A percentile compares a stretch with the other conserved stretches of the same genome.
Evolutionary conservation across 1,140 invertebrate species (phyloP).

Genomic region (Trinorchestia longiramus): DNA sequence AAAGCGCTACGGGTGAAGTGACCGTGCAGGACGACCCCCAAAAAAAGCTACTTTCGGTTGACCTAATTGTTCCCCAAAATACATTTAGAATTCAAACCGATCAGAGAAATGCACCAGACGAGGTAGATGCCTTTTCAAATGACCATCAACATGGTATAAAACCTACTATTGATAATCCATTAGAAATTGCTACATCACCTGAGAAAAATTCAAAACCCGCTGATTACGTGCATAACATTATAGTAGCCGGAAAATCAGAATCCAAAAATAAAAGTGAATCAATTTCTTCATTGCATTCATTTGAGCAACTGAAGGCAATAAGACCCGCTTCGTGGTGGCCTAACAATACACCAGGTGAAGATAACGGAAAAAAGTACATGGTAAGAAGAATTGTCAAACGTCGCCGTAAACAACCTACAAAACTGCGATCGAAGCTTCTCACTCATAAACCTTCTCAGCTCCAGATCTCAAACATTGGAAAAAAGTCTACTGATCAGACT

Average conservation of each 20-base stretch:
- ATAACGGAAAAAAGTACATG: background rate
- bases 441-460: background rate
- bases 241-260: background rate
- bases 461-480: background rate
- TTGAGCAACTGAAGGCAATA: background rate
- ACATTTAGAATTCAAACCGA: background rate
- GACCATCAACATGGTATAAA: background rate
- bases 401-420: conserved; percentile 14
- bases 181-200: background rate
- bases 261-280: background rate
- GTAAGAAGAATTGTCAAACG: conserved; percentile 13
- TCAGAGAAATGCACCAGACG: background rate
- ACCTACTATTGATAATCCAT: background rate
- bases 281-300: background rate
- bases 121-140: background rate
- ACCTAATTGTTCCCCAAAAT: conserved; percentile 26
- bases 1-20: background rate
- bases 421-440: background rate
- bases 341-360: background rate
- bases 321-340: background rate
- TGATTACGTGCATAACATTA: conserved; percentile 20
- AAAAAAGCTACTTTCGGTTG: background rate
- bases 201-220: background rate
- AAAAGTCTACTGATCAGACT: background rate
- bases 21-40: background rate